Percentiles rank a stretch among this genome's conserved stretches.
Evolutionary conservation across 2,113 vertebrate genomes (phyloP).

Genomic region (Phaetusa simplex): DNA sequence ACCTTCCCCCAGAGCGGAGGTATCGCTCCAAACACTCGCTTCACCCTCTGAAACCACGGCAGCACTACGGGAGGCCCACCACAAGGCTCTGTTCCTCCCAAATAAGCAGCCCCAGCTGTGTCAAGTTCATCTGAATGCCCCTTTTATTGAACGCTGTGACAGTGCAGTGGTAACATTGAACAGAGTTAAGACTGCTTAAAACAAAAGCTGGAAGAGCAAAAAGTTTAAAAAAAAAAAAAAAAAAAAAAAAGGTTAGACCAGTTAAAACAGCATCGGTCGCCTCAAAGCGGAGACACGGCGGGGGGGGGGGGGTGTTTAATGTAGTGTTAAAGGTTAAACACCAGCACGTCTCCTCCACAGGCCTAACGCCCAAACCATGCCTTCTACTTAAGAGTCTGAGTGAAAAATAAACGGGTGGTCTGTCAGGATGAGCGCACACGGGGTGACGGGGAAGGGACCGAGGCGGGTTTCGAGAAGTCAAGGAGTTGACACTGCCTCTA

Average conservation of each 20-base stretch:
- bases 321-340: conserved; percentile 57
- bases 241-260: conserved; percentile 30
- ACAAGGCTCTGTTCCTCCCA: not conserved
- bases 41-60: not conserved
- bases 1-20: rapidly evolving
- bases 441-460: not conserved
- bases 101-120: conserved; percentile 46
- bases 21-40: rapidly evolving
- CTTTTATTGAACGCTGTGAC: conserved; percentile 64
- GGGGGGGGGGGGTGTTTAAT: not conserved
- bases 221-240: conserved; percentile 14
- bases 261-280: not conserved
- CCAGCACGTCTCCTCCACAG: not conserved
- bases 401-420: conserved; percentile 15
- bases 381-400: conserved; percentile 49
- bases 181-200: conserved; percentile 65
- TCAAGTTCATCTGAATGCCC: conserved; percentile 55
- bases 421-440: conserved; percentile 7
- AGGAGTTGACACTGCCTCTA: not conserved
- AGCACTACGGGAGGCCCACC: not conserved
- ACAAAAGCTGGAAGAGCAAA: conserved; percentile 67
- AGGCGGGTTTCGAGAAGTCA: not conserved
- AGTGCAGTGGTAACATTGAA: conserved; percentile 66
- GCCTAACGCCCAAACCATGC: not conserved
- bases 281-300: not conserved